These are phyloP conservation scores for Apostichopus parvimensis DNA, from an alignment of 35 echinoderm and acorn worm species.

Conservation along the genomic window DNA sequence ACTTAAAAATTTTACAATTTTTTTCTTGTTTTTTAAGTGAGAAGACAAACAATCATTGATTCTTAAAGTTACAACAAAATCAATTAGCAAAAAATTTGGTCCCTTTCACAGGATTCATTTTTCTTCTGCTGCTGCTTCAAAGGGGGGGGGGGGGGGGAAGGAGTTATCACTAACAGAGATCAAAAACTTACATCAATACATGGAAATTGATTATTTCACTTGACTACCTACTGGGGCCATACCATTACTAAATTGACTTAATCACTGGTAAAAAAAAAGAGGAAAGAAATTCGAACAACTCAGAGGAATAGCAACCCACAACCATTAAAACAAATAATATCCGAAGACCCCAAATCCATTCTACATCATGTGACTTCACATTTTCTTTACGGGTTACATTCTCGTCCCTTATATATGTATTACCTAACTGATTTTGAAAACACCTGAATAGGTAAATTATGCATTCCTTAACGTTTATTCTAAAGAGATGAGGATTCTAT, in stretches of 20 bases:
- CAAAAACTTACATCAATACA: background rate
- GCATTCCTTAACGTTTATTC: too few species aligned
- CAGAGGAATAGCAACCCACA: too few species aligned
- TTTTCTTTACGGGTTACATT: too few species aligned
- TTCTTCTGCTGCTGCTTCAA: background rate
- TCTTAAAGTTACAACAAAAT: background rate
- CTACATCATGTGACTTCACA: too few species aligned
- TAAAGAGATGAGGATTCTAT: too few species aligned
- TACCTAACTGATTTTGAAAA: too few species aligned
- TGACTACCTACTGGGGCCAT: background rate
- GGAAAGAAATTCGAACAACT: background rate
- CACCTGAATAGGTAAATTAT: too few species aligned
- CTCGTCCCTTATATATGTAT: too few species aligned
- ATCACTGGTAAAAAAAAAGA: background rate
- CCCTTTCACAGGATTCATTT: background rate
- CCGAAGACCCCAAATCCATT: too few species aligned
- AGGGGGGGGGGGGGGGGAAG: background rate
- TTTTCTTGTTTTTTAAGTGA: background rate
- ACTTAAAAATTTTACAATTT: background rate
- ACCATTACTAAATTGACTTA: background rate
- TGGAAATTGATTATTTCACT: background rate
- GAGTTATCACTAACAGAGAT: background rate
- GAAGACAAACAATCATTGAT: background rate
- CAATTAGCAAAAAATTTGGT: background rate
- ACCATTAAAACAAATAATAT: too few species aligned